Percentiles rank a stretch among this genome's conserved stretches.
Evolutionary conservation across 2,113 vertebrate species (phyloP).

Genomic region (Apistogramma diplotaenia): DNA sequence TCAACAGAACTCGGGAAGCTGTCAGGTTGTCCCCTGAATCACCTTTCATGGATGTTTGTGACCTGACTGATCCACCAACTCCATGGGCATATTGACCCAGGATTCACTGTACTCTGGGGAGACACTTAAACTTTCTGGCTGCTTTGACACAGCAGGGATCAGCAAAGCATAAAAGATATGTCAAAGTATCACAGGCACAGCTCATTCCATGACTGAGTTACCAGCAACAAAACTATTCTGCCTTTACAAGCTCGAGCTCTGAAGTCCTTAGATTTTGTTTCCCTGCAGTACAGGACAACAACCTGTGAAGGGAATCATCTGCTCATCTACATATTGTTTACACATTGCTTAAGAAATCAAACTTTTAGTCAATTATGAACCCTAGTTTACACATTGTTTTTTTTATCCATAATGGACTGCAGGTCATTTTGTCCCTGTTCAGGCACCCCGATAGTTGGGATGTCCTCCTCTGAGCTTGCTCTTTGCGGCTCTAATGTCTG

Average conservation of each 20-base stretch:
- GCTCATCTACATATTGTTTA: too few species aligned
- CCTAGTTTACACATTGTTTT: neutral
- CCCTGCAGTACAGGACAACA: too few species aligned
- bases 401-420: neutral
- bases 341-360: neutral
- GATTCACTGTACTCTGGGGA: constrained; percentile 20
- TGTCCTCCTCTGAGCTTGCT: neutral
- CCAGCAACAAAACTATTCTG: neutral
- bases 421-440: neutral
- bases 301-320: too few species aligned
- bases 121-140: constrained; percentile 11
- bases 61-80: constrained; percentile 38
- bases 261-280: too few species aligned
- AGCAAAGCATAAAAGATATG: neutral
- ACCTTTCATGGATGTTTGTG: constrained; percentile 40
- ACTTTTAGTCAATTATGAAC: too few species aligned
- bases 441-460: neutral
- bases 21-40: constrained; percentile 19
- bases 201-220: neutral
- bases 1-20: constrained; percentile 36
- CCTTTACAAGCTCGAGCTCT: neutral
- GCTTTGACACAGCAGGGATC: constrained; percentile 30
- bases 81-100: constrained; percentile 12
- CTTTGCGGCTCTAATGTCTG: neutral
- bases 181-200: neutral